These are phyloP conservation scores for Xylota sylvarum DNA, from an alignment of 2,888 invertebrate species.

Conservation along the genomic window DNA sequence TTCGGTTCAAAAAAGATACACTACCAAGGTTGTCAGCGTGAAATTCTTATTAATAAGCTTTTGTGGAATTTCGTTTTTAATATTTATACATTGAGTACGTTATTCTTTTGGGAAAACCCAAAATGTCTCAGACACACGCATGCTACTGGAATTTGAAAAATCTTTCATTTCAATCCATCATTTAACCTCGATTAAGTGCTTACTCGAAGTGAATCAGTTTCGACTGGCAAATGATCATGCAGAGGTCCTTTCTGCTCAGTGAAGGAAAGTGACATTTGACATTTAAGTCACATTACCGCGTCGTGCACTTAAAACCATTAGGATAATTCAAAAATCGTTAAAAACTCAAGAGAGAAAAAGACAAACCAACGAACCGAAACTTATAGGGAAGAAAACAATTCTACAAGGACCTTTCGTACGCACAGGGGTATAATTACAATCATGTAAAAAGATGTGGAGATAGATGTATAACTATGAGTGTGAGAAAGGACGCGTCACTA, in stretches of 20 bases:
- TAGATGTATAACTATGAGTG: neutral
- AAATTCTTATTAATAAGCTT: conserved; percentile 36
- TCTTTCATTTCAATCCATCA: neutral
- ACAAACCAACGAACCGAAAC: neutral
- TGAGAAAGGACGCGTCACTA: conserved; percentile 38
- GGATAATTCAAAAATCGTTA: neutral
- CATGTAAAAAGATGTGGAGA: conserved; percentile 24
- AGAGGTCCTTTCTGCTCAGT: too few relatives aligned
- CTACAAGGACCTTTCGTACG: conserved; percentile 43
- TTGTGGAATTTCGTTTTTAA: conserved; percentile 37
- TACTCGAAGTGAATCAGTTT: neutral
- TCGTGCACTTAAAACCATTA: neutral
- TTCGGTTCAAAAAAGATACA: conserved; percentile 11
- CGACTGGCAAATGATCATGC: neutral
- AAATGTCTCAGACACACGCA: conserved; percentile 25
- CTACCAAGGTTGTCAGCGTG: conserved; percentile 40
- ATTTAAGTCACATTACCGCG: neutral
- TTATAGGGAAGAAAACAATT: conserved; percentile 18
- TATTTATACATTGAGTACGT: conserved; percentile 9
- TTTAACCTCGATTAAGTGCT: neutral
- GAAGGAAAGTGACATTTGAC: neutral
- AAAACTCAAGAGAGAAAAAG: neutral
- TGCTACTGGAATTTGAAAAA: conserved; percentile 3
- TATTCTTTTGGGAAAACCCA: conserved; percentile 30
- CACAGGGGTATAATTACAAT: conserved; percentile 58